Evolutionary conservation across 1,140 invertebrate species (phyloP), one percentile per base, ranked within the genome.

Genomic region (Sitophilus oryzae): DNA sequence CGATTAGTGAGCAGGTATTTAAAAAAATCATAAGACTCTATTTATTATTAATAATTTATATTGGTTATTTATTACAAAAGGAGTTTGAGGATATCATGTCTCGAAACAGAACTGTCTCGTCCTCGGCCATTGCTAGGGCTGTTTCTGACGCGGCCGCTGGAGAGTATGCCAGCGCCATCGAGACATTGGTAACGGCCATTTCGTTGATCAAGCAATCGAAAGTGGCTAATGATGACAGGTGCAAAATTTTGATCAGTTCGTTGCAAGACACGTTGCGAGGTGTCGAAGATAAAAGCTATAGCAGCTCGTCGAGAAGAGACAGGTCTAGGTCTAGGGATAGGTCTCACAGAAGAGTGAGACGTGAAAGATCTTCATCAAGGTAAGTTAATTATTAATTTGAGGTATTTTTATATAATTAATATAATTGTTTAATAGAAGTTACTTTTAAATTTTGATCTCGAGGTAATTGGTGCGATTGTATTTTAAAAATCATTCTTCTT

Each of bases 11-110:
- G 73, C 87, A 87, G 58, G 96, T 55, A 37, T 35, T n/a, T 37
- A 3, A 1, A 8, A 8, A 15, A 2, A n/a, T n/a, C n/a, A n/a
- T n/a, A n/a, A n/a, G n/a, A n/a, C n/a, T n/a, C n/a, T 35, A n/a
- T 21, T 44, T 22, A 21, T 5, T 1, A 41, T 15, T 16, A 1
- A 9, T 41, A 9, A 41, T 2, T 9, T 44, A 34, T 21, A 44
- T 10, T 11, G 16, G 10, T 10, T 11, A 10, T 6, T 14, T 14
- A 48, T 36, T 19, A 1, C 11, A 16, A 48, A 86, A 87, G 58
- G 96, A 99, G 77, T 98, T 98, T 75, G 95, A 99, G 75, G 96
- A 99, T 73, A 94, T 98, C 34, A 96, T 99, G 90, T 83, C 87
- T 45, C 80, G 96, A 60, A 99, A 99, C 75, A 81, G 95, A 58